Evolutionary conservation across 2,797 vertebrate species (phyloP), one percentile per base, ranked within the genome.

Genomic region (Cryptoblepharus egeriae): DNA sequence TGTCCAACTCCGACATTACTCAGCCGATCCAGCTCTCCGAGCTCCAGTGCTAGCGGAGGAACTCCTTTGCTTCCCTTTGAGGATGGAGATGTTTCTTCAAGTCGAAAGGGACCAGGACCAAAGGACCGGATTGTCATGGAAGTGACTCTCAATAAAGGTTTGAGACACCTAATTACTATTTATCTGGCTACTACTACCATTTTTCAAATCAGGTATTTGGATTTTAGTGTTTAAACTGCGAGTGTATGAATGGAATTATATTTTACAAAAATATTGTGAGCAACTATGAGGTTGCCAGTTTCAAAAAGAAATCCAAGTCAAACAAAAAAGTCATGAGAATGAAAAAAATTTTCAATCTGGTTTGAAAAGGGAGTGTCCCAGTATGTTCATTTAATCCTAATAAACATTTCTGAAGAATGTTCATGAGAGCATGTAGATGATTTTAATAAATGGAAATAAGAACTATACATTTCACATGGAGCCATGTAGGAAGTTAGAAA

Each of bases 41-140:
- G 95, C 92, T 98, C 98, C 75, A 97, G 95, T 0, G 60, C 93
- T 79, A 96, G 97, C 0, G 92, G 94, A 11, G 95, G 94, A 1
- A 84, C 94, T 0, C 93, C 95, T 0, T 84, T 92, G 0, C 90
- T 93, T 0, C 92, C 89, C 63, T 74, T 90, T 0, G 97, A 98
- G 0, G 98, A 99, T 30, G 81, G 82, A 0, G 96, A 97, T 0
- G 63, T 88, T 16, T 90, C 90, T 1, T 87, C 90, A 73, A 94
- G 90, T 83, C 96, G 96, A 65, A 97, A 95, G 84, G 95, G 96
- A 20, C 98, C 97, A 0, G 98, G 98, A 42, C 98, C 98, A 0
- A 99, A 99, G 87, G 98, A 99, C 93, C 96, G 97, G 85, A 96
- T 99, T 11, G 95, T 99, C 88, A 99, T 99, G 98, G 98, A 99